These are phyloP conservation scores for Euthynnus affinis DNA, from an alignment of 2,797 vertebrate genomes.

Conservation along the genomic window DNA sequence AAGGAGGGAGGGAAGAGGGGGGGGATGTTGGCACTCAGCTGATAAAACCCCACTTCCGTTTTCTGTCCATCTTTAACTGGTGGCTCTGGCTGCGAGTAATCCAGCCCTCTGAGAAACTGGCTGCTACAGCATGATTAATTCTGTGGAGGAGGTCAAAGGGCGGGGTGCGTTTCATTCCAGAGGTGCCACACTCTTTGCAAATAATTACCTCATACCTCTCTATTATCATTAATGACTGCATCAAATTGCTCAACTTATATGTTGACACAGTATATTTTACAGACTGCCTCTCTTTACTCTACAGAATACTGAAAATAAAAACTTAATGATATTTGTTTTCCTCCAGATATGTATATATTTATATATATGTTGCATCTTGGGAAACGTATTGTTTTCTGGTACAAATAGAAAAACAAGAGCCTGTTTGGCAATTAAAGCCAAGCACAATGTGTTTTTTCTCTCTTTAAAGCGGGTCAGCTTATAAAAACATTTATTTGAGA, in stretches of 20 bases:
- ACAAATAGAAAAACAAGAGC: neutral
- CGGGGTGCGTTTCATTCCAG: slow-evolving; percentile 27
- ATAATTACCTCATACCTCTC: slow-evolving; percentile 11
- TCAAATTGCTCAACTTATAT: neutral
- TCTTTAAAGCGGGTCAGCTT: neutral
- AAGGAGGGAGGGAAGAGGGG: slow-evolving; percentile 15
- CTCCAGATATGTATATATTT: neutral
- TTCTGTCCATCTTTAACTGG: slow-evolving; percentile 60
- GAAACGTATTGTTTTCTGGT: neutral
- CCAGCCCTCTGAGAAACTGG: slow-evolving; percentile 39
- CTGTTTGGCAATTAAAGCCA: neutral
- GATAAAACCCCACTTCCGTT: slow-evolving; percentile 72
- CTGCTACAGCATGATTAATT: slow-evolving; percentile 47
- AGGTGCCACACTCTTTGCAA: slow-evolving; percentile 12
- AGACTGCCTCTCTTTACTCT: neutral
- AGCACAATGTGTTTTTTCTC: too few species aligned
- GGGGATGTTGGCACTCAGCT: slow-evolving; percentile 48
- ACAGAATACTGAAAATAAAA: neutral
- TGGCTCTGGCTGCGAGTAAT: slow-evolving; percentile 43
- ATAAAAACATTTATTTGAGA: neutral
- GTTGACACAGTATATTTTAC: neutral
- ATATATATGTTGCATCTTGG: neutral
- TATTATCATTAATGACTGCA: neutral
- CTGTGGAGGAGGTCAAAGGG: slow-evolving; percentile 18
- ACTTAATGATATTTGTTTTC: neutral